Evolutionary conservation across 2,888 invertebrate species (phyloP).

Genomic region (Zootermopsis nevadensis): DNA sequence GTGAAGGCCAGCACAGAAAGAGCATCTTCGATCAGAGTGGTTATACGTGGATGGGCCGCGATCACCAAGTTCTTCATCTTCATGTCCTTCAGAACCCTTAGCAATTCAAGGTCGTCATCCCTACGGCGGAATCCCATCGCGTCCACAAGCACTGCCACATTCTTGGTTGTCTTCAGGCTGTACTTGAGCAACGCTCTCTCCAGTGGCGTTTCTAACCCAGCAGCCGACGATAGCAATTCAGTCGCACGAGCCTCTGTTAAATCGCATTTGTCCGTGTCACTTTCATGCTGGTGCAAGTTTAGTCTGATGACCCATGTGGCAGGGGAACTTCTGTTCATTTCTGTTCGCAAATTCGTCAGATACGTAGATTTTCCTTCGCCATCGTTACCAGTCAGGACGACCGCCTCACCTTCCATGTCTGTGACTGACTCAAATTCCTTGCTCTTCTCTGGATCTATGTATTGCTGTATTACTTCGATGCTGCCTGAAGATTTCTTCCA

Average conservation of each 20-base stretch:
- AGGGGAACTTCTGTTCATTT: neutral
- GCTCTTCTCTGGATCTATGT: neutral
- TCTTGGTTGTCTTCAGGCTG: neutral
- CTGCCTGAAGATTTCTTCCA: neutral
- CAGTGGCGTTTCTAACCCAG: neutral
- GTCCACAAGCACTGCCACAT: neutral
- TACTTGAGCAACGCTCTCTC: neutral
- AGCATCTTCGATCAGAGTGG: neutral
- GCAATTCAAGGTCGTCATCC: neutral
- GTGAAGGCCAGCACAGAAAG: neutral
- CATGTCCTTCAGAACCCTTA: neutral
- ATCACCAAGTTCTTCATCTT: neutral
- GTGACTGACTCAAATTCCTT: neutral
- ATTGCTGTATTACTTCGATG: neutral
- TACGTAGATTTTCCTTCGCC: slow-evolving; percentile 4
- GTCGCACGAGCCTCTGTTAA: neutral
- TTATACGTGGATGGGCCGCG: neutral
- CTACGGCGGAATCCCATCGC: neutral
- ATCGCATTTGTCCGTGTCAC: neutral
- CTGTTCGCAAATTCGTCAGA: neutral
- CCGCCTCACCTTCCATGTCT: neutral
- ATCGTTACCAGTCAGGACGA: neutral
- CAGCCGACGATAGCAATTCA: neutral
- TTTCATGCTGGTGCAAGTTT: neutral
- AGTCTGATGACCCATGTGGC: neutral